Conservation (phyloP, 1,140 invertebrate genomes). For the Holotrichia oblita region DNA sequence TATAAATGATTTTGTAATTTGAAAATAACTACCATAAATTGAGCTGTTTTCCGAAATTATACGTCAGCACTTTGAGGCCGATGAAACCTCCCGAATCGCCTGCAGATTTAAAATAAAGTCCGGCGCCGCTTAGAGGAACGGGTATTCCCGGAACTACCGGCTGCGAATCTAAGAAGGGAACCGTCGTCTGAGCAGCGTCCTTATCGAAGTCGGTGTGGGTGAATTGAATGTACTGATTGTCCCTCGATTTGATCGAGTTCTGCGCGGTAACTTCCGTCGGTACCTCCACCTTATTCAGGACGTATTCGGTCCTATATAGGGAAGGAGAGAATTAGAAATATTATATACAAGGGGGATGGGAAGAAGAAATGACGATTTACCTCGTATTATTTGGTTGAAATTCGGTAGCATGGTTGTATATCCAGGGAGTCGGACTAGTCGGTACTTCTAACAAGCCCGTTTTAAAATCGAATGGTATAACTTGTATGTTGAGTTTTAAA, state of each 20-base stretch:
- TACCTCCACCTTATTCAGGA: constrained; percentile 65
- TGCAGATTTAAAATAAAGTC: constrained; percentile 80
- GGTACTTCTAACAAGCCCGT: constrained; percentile 71
- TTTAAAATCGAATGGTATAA: constrained; percentile 81
- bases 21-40: too few relatives aligned
- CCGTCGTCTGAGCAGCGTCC: too few relatives aligned
- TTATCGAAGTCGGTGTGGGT: constrained; percentile 74
- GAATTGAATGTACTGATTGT: constrained; percentile 83
- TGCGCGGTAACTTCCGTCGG: constrained; percentile 67
- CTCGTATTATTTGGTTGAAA: constrained; percentile 52
- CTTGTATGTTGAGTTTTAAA: constrained; percentile 82
- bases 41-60: constrained; percentile 58
- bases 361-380: constrained; percentile 42
- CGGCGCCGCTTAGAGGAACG: constrained; percentile 74
- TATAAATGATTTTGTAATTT: too few relatives aligned
- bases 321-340: not conserved
- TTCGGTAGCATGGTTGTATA: constrained; percentile 61
- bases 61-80: constrained; percentile 84
- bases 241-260: constrained; percentile 71
- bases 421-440: constrained; percentile 72
- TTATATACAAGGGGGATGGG: too few relatives aligned
- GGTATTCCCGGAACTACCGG: constrained; percentile 71
- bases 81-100: constrained; percentile 74
- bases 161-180: too few relatives aligned
- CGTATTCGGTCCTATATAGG: not conserved